phyloP scores from a whole-genome alignment of 2,113 vertebrate genomes.

The Polyodon spathula region DNA sequence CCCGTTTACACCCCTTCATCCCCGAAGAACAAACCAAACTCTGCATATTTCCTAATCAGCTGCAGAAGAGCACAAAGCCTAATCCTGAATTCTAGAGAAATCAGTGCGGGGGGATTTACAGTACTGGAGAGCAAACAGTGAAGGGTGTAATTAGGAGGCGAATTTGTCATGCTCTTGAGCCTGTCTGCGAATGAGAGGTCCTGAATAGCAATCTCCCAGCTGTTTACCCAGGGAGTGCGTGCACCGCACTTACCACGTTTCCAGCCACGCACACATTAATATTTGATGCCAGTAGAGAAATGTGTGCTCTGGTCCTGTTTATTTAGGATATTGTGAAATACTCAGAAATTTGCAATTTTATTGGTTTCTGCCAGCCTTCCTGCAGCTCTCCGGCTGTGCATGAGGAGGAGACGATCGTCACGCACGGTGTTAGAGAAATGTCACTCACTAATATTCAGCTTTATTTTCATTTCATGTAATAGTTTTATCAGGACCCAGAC shows the following conservation, averaged over 20 bases:
- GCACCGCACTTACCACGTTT: slow-evolving; percentile 61
- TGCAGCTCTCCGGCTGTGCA: not conserved
- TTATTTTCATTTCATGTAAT: not conserved
- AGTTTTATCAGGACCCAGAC: not conserved
- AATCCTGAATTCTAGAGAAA: slow-evolving; percentile 68
- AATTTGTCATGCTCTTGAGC: slow-evolving; percentile 85
- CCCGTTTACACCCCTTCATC: too few relatives aligned
- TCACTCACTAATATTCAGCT: not conserved
- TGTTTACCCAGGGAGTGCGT: slow-evolving; percentile 81
- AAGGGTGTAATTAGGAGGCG: slow-evolving; percentile 82
- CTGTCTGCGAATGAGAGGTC: slow-evolving; percentile 66
- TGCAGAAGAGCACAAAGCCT: slow-evolving; percentile 38
- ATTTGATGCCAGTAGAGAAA: slow-evolving; percentile 88
- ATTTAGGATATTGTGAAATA: slow-evolving; percentile 98
- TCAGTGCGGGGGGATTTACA: slow-evolving; percentile 78
- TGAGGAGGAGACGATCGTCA: not conserved
- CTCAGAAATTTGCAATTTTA: slow-evolving; percentile 96
- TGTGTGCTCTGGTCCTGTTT: slow-evolving; percentile 80
- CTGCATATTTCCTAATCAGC: slow-evolving; percentile 8
- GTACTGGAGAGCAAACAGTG: slow-evolving; percentile 81
- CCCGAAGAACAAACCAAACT: slow-evolving; percentile 1
- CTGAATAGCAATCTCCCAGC: slow-evolving; percentile 71
- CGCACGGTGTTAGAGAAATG: not conserved
- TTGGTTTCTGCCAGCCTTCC: slow-evolving; percentile 65
- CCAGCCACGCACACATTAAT: slow-evolving; percentile 82